Base-by-base conservation (phyloP, 2,888 invertebrate species). In the Spicauda simplicius region DNA sequence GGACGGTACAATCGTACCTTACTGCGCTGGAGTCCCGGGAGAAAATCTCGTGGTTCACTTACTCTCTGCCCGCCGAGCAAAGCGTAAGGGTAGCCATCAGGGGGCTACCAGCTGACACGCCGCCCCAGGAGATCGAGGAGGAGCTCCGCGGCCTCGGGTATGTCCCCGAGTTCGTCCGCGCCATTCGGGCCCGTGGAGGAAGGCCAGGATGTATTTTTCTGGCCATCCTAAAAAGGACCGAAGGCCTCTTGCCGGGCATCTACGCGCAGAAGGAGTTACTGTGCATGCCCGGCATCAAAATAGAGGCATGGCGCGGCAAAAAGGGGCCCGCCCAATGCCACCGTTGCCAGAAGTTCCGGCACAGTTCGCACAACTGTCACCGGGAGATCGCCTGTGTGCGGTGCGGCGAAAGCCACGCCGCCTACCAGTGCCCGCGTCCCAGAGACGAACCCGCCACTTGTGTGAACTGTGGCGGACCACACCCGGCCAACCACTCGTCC, bases 261-360 rank as follows among this genome's bases (percentile, higher is more conserved):
- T 76, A 71, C 33, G 45, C 59, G 0, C n/a, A 71, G 0, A 62
- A 8, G 0, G 74, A 74, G 54, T 60, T 78, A 0, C 64, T 76
- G 0, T n/a, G 52, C 18, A 76, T 76, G 75, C 70, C 73, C 0
- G 77, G 77, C 3, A 45, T 74, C 11, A 59, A 25, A 0, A 69
- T 73, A 0, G 75, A 76, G 14, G 71, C 72, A 0, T 76, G 76
- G 74, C 48, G 48, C 19, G 67, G 59, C 7, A 68, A 62, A 12
- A 33, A 30, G 11, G 69, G 66, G 18, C 69, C 64, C 20, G 58
- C 66, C 0, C 69, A 69, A 33, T 70, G 70, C 41, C 69, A 70
- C 61, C 20, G 71, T 0, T 77, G 77, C 69, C 75, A 76, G 7
- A 48, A 61, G 0, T 76, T 76, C 18, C 20, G 74, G 7, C 75